These are phyloP conservation scores for Dicycla oo DNA, from an alignment of 2,888 invertebrate species.

Conservation along the genomic window DNA sequence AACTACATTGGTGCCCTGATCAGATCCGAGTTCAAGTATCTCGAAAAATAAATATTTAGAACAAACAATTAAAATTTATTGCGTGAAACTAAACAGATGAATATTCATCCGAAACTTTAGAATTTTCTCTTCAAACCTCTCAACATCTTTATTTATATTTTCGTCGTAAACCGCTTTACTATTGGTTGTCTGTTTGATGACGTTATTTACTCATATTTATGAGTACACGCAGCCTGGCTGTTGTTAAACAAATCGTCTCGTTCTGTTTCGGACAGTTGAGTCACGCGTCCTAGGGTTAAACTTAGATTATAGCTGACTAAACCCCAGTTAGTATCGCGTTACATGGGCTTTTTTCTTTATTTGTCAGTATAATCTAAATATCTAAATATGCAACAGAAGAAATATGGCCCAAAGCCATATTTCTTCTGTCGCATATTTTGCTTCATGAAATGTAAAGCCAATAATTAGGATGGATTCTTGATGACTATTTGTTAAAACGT, in stretches of 20 bases:
- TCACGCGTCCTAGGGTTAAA: conserved; percentile 75
- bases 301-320: conserved; percentile 71
- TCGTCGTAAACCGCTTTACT: conserved; percentile 29
- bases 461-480: background rate
- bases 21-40: conserved; percentile 35
- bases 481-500: background rate
- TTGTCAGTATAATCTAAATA: too few species aligned
- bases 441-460: background rate
- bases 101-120: conserved; percentile 15
- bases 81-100: conserved; percentile 30
- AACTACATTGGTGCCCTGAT: background rate
- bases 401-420: too few species aligned
- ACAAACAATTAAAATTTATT: conserved; percentile 8
- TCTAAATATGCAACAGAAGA: too few species aligned
- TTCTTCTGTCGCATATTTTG: background rate
- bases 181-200: conserved; percentile 54
- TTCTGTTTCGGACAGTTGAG: conserved; percentile 69
- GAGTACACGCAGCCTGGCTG: conserved; percentile 65
- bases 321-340: conserved; percentile 66
- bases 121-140: conserved; percentile 25
- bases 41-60: conserved; percentile 35
- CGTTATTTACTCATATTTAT: conserved; percentile 69
- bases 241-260: conserved; percentile 71
- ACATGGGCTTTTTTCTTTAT: conserved; percentile 55
- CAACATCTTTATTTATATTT: conserved; percentile 41